Base-by-base conservation (phyloP, 2,888 invertebrate genomes). In the Electrophaes corylata region DNA sequence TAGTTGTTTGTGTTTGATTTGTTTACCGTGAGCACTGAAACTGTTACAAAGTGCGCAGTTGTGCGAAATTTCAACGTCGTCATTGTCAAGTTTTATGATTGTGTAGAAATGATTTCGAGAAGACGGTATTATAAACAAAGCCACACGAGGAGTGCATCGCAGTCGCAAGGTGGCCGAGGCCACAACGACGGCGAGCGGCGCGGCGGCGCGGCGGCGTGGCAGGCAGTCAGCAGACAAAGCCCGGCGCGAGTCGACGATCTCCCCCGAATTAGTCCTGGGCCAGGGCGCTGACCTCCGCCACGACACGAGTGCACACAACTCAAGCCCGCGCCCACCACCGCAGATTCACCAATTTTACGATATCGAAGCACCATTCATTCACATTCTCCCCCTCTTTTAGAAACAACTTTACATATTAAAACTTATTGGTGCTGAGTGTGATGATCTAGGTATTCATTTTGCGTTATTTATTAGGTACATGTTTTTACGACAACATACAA, bases 211-310 rank as follows among this genome's bases (percentile, higher is more conserved):
- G 81, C 26, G 26, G 67, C 72, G 62, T 67, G 73, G 71, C 68
- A 11, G 20, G 75, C 65, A 76, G 78, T 72, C 77, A 77, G 81
- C 85, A 86, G 89, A 90, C 91, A 90, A 90, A 88, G 90, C 84
- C 78, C 81, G 78, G 72, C 83, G 78, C 80, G 81, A 88, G 88
- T 87, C 91, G 90, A 81, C 88, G 90, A 85, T 89, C 90, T 88
- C 87, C 91, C 86, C 91, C 89, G 84, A 91, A 91, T 91, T 91
- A 91, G 90, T 91, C 89, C 89, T 89, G 90, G 81, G 84, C 84
- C 83, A 77, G 90, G 89, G 86, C 90, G 88, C 81, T 90, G 90
- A 89, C 90, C 91, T 80, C 83, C 69, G 71, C 63, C 65, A 64
- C 78, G 72, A 80, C 65, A 64, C 78, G 72, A 80, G 78, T 78